Base-by-base conservation (phyloP, 2,797 vertebrate genomes). In the Onychomys arenicola region DNA sequence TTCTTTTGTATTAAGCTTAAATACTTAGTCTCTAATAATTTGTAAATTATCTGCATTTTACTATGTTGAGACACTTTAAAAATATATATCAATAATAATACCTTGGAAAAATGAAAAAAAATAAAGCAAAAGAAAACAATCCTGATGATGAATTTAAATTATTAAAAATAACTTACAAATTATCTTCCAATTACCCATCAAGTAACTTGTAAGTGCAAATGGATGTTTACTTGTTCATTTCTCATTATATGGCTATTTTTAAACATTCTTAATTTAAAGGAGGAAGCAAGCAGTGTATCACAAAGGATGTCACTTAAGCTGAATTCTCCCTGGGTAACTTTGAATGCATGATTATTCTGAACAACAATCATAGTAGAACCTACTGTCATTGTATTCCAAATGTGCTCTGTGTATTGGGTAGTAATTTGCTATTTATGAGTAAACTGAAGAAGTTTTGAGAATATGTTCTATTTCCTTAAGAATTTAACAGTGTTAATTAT, bases 261-360 rank as follows among this genome's bases (percentile, higher is more conserved):
- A 94, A 93, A 95, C 40, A 87, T 76, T 91, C 14, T 69, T 81
- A 63, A 93, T 96, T 91, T 40, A 46, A 84, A 73, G 73, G n/a
- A 57, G 23, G 69, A 91, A 81, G 25, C 6, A 88, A 7, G 19
- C 85, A 90, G 75, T 59, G 3, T 65, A 27, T 52, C 49, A 83
- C 10, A 94, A 95, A 90, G 49, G 55, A 90, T 91, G 55, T 76
- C 40, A 87, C 21, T 93, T 90, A 94, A 95, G 23, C 52, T 94
- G 57, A 88, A 8, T 92, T 37, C 46, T 77, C 46, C 17, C 81
- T 37, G 21, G 76, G 29, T 37, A 93, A 81, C 17, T 61, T 27
- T 55, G 37, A 96, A 55, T 90, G 21, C 19, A 63, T 59, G 5
- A 82, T 78, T 90, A 93, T 57, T 92, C 40, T 88, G 65, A 83